Percentiles rank a stretch among this genome's conserved stretches.
Evolutionary conservation across 2,888 invertebrate species (phyloP).

Genomic region (Drosophila mimetica): DNA sequence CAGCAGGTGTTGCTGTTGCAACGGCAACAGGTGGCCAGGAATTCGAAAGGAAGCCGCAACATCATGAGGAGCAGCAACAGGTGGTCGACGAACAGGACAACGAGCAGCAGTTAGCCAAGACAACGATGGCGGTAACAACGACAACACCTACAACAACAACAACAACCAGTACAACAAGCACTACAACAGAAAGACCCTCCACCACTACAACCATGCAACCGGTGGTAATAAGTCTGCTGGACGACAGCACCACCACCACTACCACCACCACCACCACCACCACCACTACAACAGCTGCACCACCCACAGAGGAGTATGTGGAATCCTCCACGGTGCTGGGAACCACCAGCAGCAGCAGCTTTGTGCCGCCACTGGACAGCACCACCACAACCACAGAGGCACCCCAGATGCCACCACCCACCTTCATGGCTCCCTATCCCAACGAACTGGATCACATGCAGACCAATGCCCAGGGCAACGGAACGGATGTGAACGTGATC

Average conservation of each 20-base stretch:
- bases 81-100: slow-evolving; percentile 43
- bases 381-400: slow-evolving; percentile 33
- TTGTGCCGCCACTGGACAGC: slow-evolving; percentile 49
- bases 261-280: slow-evolving; percentile 31
- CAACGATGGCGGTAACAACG: slow-evolving; percentile 53
- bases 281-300: too few species aligned
- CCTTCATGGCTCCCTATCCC: slow-evolving; percentile 47
- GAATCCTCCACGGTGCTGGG: slow-evolving; percentile 39
- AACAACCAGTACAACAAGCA: slow-evolving; percentile 27
- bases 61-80: slow-evolving; percentile 33
- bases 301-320: slow-evolving; percentile 51
- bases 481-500: slow-evolving; percentile 88
- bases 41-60: slow-evolving; percentile 15
- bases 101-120: slow-evolving; percentile 43
- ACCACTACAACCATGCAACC: slow-evolving; percentile 60
- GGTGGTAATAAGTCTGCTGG: slow-evolving; percentile 64
- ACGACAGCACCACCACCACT: slow-evolving; percentile 69
- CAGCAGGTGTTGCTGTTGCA: slow-evolving; percentile 31
- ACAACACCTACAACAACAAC: slow-evolving; percentile 32
- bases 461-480: slow-evolving; percentile 69
- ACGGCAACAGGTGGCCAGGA: slow-evolving; percentile 37
- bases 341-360: slow-evolving; percentile 40
- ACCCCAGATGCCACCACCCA: slow-evolving; percentile 14
- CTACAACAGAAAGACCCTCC: slow-evolving; percentile 27
- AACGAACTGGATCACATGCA: slow-evolving; percentile 67